A percentile compares a stretch with the other conserved stretches of the same genome.
Evolutionary conservation across 2,888 invertebrate genomes (phyloP).

Genomic region (Alviniconcha strummeri): DNA sequence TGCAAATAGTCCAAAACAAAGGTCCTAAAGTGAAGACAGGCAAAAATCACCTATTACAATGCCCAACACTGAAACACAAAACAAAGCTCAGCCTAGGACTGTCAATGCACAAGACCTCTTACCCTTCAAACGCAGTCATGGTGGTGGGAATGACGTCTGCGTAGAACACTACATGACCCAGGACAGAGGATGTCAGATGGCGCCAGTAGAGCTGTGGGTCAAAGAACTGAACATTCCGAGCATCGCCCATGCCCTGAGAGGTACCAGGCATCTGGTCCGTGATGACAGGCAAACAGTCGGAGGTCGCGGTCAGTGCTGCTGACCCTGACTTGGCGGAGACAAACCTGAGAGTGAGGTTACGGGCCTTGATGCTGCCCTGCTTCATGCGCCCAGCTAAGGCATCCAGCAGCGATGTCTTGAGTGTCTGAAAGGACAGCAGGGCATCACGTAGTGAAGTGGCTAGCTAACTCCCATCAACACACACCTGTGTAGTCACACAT

Average conservation of each 20-base stretch:
- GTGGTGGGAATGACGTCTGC: slow-evolving; percentile 86
- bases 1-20: too few species aligned
- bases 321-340: slow-evolving; percentile 7
- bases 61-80: background rate
- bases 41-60: too few species aligned
- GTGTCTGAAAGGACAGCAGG: slow-evolving; percentile 15
- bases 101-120: slow-evolving; percentile 43
- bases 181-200: slow-evolving; percentile 80
- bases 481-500: too few species aligned
- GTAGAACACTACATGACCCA: slow-evolving; percentile 90
- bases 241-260: slow-evolving; percentile 24
- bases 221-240: slow-evolving; percentile 44
- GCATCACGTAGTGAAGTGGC: too few species aligned
- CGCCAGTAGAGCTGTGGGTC: slow-evolving; percentile 51
- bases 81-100: too few species aligned
- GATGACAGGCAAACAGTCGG: slow-evolving; percentile 49
- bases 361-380: slow-evolving; percentile 50
- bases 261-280: slow-evolving; percentile 22
- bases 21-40: too few species aligned
- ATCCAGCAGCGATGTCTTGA: slow-evolving; percentile 38
- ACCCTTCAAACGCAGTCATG: slow-evolving; percentile 80
- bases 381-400: slow-evolving; percentile 49
- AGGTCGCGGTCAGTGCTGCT: slow-evolving; percentile 11
- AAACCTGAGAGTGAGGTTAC: slow-evolving; percentile 54
- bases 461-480: too few species aligned